phyloP scores from a whole-genome alignment of 2,113 vertebrate genomes.

The Gopherus evgoodei region DNA sequence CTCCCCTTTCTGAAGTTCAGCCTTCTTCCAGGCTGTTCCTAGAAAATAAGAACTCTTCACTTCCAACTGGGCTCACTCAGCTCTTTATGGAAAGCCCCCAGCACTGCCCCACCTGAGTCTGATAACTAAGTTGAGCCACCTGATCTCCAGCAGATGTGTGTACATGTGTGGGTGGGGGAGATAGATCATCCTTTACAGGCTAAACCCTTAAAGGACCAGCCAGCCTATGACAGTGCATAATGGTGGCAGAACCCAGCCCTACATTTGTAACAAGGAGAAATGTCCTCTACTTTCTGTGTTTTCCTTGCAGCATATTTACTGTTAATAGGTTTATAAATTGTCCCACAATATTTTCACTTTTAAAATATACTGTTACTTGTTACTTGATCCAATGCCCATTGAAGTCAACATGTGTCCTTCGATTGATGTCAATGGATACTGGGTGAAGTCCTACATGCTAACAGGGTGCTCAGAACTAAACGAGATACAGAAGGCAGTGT shows the following conservation, averaged over 20 bases:
- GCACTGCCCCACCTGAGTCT: too few species aligned
- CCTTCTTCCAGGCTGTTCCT: too few species aligned
- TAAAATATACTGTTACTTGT: not conserved
- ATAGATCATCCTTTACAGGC: too few species aligned
- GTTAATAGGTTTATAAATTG: not conserved
- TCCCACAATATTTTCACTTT: not conserved
- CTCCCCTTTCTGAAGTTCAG: too few species aligned
- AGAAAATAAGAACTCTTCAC: too few species aligned
- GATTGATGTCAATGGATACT: not conserved
- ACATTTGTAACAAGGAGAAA: not conserved
- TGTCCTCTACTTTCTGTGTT: fast-evolving
- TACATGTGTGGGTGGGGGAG: too few species aligned
- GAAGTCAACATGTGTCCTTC: not conserved
- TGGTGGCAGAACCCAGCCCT: not conserved
- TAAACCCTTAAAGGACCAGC: too few species aligned
- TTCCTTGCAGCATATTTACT: not conserved
- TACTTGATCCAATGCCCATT: not conserved
- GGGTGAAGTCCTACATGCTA: too few species aligned
- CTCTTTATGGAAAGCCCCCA: too few species aligned
- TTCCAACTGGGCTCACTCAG: too few species aligned
- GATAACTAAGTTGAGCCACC: too few species aligned
- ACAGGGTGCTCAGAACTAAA: not conserved
- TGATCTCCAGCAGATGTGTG: too few species aligned
- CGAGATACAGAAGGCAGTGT: not conserved
- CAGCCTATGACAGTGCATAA: not conserved